Conservation (phyloP, 64 coral and sea anemone species). For the Dendronephthya gigantea region DNA sequence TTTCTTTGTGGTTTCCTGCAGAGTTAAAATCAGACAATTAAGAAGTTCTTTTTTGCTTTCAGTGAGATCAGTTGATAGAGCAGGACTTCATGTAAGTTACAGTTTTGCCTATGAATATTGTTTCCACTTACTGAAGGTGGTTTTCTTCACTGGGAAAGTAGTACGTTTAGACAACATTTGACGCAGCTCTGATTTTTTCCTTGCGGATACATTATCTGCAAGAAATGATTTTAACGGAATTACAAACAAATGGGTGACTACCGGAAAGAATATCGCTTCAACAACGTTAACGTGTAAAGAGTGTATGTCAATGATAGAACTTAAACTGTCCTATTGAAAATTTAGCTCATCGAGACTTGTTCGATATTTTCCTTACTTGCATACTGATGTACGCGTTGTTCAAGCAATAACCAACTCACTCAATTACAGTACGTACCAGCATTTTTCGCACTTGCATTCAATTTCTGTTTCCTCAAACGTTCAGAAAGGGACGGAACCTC, state of each 20-base stretch:
- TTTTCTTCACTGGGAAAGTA: background rate
- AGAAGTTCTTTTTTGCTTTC: too few species aligned
- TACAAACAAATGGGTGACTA: background rate
- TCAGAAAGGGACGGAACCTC: background rate
- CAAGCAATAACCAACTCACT: background rate
- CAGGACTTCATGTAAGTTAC: too few species aligned
- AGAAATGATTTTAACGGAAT: background rate
- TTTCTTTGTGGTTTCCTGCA: too few species aligned
- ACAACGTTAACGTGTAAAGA: too few species aligned
- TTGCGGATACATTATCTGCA: background rate
- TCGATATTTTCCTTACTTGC: background rate
- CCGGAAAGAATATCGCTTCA: too few species aligned
- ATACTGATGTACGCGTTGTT: background rate
- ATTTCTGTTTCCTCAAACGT: background rate
- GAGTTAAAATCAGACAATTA: too few species aligned
- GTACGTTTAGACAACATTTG: background rate
- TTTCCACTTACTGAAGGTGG: conserved; percentile 10
- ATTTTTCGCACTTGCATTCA: background rate
- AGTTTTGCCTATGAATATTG: background rate
- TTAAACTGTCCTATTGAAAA: too few species aligned
- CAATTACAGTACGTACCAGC: background rate
- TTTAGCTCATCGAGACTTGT: background rate
- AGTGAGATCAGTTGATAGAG: too few species aligned
- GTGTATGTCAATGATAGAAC: too few species aligned
- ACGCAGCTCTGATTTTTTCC: background rate